Evolutionary conservation across 1,140 invertebrate species (phyloP).

Genomic region (Eupeodes corollae): DNA sequence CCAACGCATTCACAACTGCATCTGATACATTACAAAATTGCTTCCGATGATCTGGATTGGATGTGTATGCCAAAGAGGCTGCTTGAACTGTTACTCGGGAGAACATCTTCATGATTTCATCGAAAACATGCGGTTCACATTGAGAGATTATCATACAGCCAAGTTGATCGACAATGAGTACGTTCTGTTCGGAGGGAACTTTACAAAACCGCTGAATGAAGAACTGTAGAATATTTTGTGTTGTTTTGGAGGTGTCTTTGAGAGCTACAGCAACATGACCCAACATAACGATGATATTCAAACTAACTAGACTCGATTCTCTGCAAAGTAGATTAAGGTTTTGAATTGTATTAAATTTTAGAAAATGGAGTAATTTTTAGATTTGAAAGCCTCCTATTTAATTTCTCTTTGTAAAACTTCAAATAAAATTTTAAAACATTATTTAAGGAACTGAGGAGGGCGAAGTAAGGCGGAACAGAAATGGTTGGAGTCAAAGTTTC

Average conservation of each 20-base stretch:
- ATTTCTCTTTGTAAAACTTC: too few relatives aligned
- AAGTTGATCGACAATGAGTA: conserved; percentile 90
- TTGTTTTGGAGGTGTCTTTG: conserved; percentile 83
- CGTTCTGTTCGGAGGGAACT: conserved; percentile 77
- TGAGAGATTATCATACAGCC: conserved; percentile 94
- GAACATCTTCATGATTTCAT: conserved; percentile 97
- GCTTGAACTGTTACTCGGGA: conserved; percentile 89
- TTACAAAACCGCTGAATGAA: conserved; percentile 93
- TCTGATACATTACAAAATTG: conserved; percentile 69
- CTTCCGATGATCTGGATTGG: conserved; percentile 52
- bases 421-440: too few relatives aligned
- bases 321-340: conserved; percentile 38
- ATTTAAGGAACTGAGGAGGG: too few relatives aligned
- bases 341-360: too few relatives aligned
- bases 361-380: too few relatives aligned
- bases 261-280: conserved; percentile 92
- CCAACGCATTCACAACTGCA: conserved; percentile 87
- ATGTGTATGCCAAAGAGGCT: conserved; percentile 76
- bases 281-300: conserved; percentile 94
- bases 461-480: too few relatives aligned
- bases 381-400: too few relatives aligned
- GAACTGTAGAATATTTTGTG: conserved; percentile 91
- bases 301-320: conserved; percentile 80
- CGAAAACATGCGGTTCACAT: conserved; percentile 72
- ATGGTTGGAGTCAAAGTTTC: too few relatives aligned